Evolutionary conservation across 2,888 invertebrate genomes (phyloP), one percentile per base, ranked within the genome.

Genomic region (Clusia tigrina): DNA sequence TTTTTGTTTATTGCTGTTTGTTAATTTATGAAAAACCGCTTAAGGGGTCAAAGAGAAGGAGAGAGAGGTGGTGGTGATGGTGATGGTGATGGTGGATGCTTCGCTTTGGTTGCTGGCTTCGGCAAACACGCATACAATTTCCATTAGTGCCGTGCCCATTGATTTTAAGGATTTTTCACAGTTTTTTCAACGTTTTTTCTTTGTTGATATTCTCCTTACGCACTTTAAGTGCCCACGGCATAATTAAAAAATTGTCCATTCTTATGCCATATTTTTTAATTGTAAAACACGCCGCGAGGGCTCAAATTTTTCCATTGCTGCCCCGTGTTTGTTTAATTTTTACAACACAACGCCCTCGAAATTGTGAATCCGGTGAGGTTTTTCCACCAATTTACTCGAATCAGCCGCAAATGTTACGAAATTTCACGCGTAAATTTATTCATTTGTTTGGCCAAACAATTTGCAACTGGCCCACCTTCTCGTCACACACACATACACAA

Each of bases 241-340:
- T 48, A 48, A 48, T 48, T 48, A 20, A 3, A 48, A 48, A 15
- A 9, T 32, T 32, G 6, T 12, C 32, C 12, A 6, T 6, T 42
- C 15, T 48, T 20, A 22, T 48, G 48, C 10, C 10, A 48, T 48
- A 9, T 76, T 75, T 74, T 76, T 75, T 75, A 76, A 76, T 75
- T 75, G 74, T 75, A 74, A 76, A 75, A 74, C 76, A 76, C 74
- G 76, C 74, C 74, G 67, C 67, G 71, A 76, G 74, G 48, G 6
- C 54, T 57, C 53, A 25, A 25, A 15, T 53, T 10, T 37, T 18
- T 54, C 42, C 48, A 3, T 51, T 24, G 55, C 58, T 56, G 55
- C 63, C 69, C 67, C n/a, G 15, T 76, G 76, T 76, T 75, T 75
- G 74, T 75, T 74, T 75, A 76, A 74, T 75, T 75, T 75, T 76